Evolutionary conservation across 2,888 invertebrate genomes (phyloP).

Genomic region (Sminthurides aquaticus): DNA sequence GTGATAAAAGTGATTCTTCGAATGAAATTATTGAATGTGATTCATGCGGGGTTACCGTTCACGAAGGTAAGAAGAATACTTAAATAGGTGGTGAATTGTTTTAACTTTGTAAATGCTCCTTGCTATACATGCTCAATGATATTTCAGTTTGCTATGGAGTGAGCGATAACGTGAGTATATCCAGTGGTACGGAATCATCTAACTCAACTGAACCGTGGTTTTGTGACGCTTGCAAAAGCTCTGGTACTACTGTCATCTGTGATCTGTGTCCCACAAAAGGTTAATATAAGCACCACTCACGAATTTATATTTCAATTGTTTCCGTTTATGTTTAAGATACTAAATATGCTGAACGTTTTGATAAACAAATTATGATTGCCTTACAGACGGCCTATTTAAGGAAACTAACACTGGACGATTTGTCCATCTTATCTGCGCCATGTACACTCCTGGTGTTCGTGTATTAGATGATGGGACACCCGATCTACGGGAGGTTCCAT

Average conservation of each 20-base stretch:
- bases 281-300: slow-evolving; percentile 39
- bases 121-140: slow-evolving; percentile 11
- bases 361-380: too few species aligned
- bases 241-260: slow-evolving; percentile 77
- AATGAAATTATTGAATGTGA: slow-evolving; percentile 98
- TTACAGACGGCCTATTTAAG: slow-evolving; percentile 77
- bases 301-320: background rate
- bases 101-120: background rate
- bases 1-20: slow-evolving; percentile 82
- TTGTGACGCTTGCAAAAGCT: slow-evolving; percentile 94
- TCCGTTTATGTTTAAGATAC: too few species aligned
- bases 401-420: slow-evolving; percentile 96
- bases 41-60: slow-evolving; percentile 90
- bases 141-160: slow-evolving; percentile 80
- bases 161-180: slow-evolving; percentile 80
- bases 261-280: slow-evolving; percentile 90
- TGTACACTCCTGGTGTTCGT: slow-evolving; percentile 94
- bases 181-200: slow-evolving; percentile 78
- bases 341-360: too few species aligned
- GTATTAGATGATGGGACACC: slow-evolving; percentile 88
- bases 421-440: slow-evolving; percentile 95
- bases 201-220: slow-evolving; percentile 99
- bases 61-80: slow-evolving; percentile 62
- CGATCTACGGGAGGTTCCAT: slow-evolving; percentile 95
- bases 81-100: slow-evolving; percentile 5